These are phyloP conservation scores for Corbicula japonica DNA, from an alignment of 2,888 invertebrate genomes.

Conservation along the genomic window DNA sequence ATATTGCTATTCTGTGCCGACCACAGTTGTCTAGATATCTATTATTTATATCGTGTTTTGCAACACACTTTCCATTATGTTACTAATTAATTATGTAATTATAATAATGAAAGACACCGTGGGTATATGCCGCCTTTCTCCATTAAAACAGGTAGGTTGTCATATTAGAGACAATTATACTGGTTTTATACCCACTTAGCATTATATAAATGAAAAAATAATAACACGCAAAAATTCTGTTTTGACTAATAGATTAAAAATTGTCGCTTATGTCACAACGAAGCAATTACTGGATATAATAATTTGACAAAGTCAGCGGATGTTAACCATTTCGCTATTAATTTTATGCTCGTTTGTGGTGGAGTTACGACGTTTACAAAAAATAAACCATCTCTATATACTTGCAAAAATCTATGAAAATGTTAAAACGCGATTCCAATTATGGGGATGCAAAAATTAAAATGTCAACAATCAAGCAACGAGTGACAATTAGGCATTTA, in stretches of 20 bases:
- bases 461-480: constrained; percentile 30
- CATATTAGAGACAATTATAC: too few relatives aligned
- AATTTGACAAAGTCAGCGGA: constrained; percentile 39
- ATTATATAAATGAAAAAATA: too few relatives aligned
- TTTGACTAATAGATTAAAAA: constrained; percentile 13
- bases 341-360: constrained; percentile 36
- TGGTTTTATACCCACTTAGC: too few relatives aligned
- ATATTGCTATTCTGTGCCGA: too few relatives aligned
- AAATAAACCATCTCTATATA: constrained; percentile 22
- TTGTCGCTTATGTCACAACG: constrained; percentile 11
- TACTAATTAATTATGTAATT: too few relatives aligned
- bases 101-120: too few relatives aligned
- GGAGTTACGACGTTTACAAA: constrained; percentile 11
- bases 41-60: too few relatives aligned
- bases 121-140: too few relatives aligned
- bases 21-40: too few relatives aligned
- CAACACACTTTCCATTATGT: too few relatives aligned
- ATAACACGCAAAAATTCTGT: too few relatives aligned
- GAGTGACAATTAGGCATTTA: constrained; percentile 23
- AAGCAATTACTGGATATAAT: constrained; percentile 31
- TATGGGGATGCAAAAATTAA: constrained; percentile 29
- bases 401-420: constrained; percentile 36
- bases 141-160: too few relatives aligned
- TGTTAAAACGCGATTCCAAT: constrained; percentile 37
- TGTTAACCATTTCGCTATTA: constrained; percentile 36